These are phyloP conservation scores for Diabrotica undecimpunctata DNA, from an alignment of 1,140 invertebrate species.

Conservation along the genomic window DNA sequence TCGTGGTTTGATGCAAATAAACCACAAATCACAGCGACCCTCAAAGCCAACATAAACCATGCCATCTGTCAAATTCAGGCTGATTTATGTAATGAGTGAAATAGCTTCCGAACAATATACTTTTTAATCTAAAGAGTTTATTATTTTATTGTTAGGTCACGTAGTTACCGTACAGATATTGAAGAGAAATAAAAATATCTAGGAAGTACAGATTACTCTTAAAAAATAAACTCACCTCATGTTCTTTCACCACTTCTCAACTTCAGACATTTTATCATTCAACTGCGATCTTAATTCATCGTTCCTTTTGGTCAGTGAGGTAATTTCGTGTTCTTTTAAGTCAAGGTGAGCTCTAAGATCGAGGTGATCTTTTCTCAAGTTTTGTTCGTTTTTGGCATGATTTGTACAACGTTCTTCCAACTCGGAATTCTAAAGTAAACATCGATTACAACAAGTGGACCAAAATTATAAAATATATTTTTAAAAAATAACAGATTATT, in stretches of 20 bases:
- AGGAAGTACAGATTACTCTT: too few species aligned
- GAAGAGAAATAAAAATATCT: too few species aligned
- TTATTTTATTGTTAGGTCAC: too few species aligned
- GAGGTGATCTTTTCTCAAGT: constrained; percentile 22
- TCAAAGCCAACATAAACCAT: too few species aligned
- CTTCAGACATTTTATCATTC: constrained; percentile 16
- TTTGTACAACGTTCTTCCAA: constrained; percentile 25
- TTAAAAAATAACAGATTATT: too few species aligned
- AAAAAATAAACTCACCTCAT: constrained; percentile 19
- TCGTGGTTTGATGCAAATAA: too few species aligned
- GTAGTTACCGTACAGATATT: too few species aligned
- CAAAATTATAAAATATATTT: constrained; percentile 1
- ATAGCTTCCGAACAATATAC: too few species aligned
- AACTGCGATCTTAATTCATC: constrained; percentile 22
- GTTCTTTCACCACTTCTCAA: constrained; percentile 25
- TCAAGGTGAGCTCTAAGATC: constrained; percentile 24
- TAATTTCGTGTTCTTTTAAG: constrained; percentile 23
- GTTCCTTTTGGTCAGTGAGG: constrained; percentile 14
- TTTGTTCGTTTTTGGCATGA: constrained; percentile 18
- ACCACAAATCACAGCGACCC: too few species aligned
- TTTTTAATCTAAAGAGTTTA: too few species aligned
- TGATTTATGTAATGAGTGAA: too few species aligned
- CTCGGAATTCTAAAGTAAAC: constrained; percentile 22
- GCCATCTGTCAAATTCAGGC: too few species aligned
- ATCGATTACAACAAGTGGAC: background rate